These are phyloP conservation scores for Achatina immaculata DNA, from an alignment of 1,140 invertebrate genomes.

Conservation along the genomic window DNA sequence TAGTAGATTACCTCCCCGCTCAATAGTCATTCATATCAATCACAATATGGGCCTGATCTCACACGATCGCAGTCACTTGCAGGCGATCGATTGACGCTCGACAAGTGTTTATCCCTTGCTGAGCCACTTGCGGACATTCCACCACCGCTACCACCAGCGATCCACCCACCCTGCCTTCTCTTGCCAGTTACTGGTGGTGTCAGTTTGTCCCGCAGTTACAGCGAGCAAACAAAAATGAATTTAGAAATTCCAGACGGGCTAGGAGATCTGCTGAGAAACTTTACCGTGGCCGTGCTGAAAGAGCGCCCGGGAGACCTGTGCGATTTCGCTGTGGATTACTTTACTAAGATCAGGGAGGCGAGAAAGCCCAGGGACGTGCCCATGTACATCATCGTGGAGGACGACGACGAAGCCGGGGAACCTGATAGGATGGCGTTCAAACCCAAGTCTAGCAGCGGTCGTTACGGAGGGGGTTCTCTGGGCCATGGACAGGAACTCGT, in stretches of 20 bases:
- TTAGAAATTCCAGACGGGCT: conserved; percentile 84
- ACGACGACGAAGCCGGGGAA: conserved; percentile 63
- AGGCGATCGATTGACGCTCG: background rate
- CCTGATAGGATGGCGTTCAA: conserved; percentile 53
- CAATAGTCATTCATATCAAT: too few relatives aligned
- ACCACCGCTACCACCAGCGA: background rate
- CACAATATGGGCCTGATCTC: too few relatives aligned
- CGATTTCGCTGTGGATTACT: conserved; percentile 92
- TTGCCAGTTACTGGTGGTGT: too few relatives aligned
- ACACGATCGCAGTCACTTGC: background rate
- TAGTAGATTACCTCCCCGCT: too few relatives aligned
- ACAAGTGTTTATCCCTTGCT: background rate
- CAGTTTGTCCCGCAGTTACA: too few relatives aligned
- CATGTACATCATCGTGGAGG: conserved; percentile 66
- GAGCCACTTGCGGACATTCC: background rate
- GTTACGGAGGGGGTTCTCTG: conserved; percentile 74
- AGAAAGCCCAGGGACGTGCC: conserved; percentile 53
- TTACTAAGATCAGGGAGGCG: conserved; percentile 76
- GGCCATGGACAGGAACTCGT: conserved; percentile 85
- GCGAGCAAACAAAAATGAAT: conserved; percentile 43
- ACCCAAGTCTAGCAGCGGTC: conserved; percentile 41
- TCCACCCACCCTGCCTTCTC: background rate
- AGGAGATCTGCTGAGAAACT: conserved; percentile 90
- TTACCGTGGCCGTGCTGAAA: conserved; percentile 92
- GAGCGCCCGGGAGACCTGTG: conserved; percentile 90